phyloP scores from a whole-genome alignment of 2,888 invertebrate species.

The Drosophila ochracea region DNA sequence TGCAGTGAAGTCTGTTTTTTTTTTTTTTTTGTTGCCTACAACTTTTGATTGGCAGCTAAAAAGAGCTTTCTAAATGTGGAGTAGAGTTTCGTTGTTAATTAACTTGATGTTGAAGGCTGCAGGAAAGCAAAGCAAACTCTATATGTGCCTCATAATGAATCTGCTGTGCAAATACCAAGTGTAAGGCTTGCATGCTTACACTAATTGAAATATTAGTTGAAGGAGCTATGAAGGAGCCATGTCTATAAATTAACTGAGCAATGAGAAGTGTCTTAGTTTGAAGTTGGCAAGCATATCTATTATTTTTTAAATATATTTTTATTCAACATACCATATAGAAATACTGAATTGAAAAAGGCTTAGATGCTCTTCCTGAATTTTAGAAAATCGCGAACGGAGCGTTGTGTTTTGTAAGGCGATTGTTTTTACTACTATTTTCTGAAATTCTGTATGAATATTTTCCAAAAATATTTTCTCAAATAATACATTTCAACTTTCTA shows the following conservation, averaged over 20 bases:
- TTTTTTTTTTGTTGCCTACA: neutral
- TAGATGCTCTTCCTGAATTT: neutral
- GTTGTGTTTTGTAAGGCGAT: neutral
- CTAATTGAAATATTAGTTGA: neutral
- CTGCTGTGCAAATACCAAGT: neutral
- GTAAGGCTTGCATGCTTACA: neutral
- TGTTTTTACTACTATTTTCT: neutral
- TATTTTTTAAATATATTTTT: neutral
- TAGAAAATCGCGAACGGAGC: neutral
- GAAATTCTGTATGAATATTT: neutral
- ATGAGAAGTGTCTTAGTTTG: neutral
- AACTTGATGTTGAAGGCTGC: constrained; percentile 1
- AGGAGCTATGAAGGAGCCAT: too few relatives aligned
- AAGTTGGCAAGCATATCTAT: too few relatives aligned
- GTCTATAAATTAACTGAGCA: too few relatives aligned
- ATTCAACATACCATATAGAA: neutral
- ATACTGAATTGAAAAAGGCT: neutral
- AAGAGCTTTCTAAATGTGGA: constrained; percentile 4
- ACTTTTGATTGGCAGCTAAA: constrained; percentile 23
- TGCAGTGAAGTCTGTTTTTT: constrained; percentile 13
- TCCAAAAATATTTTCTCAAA: neutral
- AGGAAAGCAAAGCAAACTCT: neutral
- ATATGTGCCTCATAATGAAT: neutral
- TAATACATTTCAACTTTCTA: neutral
- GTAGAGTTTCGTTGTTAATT: constrained; percentile 17